Conservation (phyloP, 2,113 vertebrate species). For the Antennarius striatus region DNA sequence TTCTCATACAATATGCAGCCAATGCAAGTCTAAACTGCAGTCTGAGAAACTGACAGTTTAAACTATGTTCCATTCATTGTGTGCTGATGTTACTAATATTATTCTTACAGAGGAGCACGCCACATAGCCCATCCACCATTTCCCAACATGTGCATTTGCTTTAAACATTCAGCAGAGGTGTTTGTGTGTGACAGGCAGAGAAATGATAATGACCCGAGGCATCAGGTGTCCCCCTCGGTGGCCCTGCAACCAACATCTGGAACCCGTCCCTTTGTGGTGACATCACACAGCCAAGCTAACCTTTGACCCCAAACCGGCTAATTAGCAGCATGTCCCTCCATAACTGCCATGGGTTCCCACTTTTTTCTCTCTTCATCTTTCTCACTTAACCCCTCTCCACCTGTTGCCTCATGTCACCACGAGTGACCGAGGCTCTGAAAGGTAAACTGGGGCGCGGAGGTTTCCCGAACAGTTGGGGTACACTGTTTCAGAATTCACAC, state of each 20-base stretch:
- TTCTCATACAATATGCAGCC: too few species aligned
- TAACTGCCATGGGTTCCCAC: constrained; percentile 46
- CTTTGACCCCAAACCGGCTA: constrained; percentile 76
- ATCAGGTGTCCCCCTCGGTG: constrained; percentile 58
- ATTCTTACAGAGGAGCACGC: too few species aligned
- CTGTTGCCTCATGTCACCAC: constrained; percentile 66
- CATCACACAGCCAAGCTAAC: constrained; percentile 69
- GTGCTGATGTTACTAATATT: too few species aligned
- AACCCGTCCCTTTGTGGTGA: constrained; percentile 67
- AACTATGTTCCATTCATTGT: too few species aligned
- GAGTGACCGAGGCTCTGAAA: constrained; percentile 12
- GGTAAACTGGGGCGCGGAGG: background rate
- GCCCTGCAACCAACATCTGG: constrained; percentile 68
- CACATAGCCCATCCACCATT: background rate
- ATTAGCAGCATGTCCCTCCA: constrained; percentile 75
- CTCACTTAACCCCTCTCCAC: constrained; percentile 49
- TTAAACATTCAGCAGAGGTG: constrained; percentile 19
- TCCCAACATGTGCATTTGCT: constrained; percentile 8
- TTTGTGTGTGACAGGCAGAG: constrained; percentile 35
- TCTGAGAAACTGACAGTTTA: too few species aligned
- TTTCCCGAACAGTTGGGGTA: constrained; percentile 7
- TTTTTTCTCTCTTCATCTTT: constrained; percentile 47
- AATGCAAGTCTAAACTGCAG: too few species aligned
- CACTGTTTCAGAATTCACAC: constrained; percentile 1
- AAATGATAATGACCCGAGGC: constrained; percentile 47